Evolutionary conservation across 1,140 invertebrate species (phyloP).

Genomic region (Leptinotarsa lineolata): DNA sequence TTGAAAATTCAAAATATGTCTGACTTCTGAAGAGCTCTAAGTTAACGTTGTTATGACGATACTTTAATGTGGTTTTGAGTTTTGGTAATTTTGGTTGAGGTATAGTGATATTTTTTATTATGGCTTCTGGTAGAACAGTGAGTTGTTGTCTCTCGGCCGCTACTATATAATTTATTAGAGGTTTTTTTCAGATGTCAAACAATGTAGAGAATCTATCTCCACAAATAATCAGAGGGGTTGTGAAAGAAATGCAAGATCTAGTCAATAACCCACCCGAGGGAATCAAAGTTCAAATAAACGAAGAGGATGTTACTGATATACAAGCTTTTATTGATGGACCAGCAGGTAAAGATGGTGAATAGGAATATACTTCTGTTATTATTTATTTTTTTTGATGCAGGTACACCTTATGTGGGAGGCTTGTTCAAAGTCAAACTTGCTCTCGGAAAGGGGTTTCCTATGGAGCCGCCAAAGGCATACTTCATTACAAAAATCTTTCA

Average conservation of each 20-base stretch:
- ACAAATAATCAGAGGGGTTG: constrained; percentile 84
- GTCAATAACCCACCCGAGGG: constrained; percentile 81
- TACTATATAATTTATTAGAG: constrained; percentile 15
- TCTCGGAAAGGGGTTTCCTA: constrained; percentile 91
- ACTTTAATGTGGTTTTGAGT: constrained; percentile 26
- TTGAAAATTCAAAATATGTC: constrained; percentile 42
- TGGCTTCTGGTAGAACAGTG: constrained; percentile 35
- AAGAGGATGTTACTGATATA: constrained; percentile 90
- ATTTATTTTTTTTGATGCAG: constrained; percentile 57
- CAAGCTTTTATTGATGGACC: constrained; percentile 90
- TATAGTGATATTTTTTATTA: constrained; percentile 39
- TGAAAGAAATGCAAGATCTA: constrained; percentile 82
- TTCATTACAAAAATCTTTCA: constrained; percentile 98
- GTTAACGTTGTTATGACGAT: constrained; percentile 41
- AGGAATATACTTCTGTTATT: background rate
- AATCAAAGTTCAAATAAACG: constrained; percentile 84
- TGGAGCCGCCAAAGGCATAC: constrained; percentile 90
- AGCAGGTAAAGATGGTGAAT: constrained; percentile 42
- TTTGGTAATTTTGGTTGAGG: constrained; percentile 31
- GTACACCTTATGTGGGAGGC: constrained; percentile 84
- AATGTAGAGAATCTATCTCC: constrained; percentile 93
- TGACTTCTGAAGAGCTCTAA: constrained; percentile 39
- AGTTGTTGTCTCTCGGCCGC: constrained; percentile 20
- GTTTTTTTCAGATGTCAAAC: constrained; percentile 71
- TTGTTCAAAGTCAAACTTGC: constrained; percentile 88